A percentile compares a stretch with the other conserved stretches of the same genome.
Conservation (phyloP, 1,140 invertebrate genomes). For the Laupala kohalensis region DNA sequence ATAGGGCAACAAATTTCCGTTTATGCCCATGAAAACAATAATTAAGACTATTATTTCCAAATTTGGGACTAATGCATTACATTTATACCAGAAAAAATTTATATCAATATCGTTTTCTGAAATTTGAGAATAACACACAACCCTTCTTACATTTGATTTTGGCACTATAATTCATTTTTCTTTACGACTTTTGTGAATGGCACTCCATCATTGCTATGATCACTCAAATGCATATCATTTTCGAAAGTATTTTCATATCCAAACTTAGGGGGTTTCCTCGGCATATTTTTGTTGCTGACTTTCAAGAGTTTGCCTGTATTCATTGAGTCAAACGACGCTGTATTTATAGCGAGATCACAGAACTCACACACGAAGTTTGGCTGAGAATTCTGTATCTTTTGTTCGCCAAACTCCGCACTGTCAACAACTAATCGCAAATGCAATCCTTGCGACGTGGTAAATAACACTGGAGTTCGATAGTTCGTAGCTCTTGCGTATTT, state of each 20-base stretch:
- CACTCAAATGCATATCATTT: neutral
- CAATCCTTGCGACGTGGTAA: constrained; percentile 18
- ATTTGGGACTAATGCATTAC: too few relatives aligned
- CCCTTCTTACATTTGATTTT: too few relatives aligned
- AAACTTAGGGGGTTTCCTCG: neutral
- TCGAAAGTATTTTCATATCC: neutral
- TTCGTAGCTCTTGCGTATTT: constrained; percentile 10
- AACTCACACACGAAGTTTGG: constrained; percentile 18
- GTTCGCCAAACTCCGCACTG: neutral
- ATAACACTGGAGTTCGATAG: constrained; percentile 18
- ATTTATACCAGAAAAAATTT: too few relatives aligned
- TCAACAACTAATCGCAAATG: constrained; percentile 15
- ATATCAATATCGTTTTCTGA: too few relatives aligned
- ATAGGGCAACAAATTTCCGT: too few relatives aligned
- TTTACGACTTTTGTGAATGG: too few relatives aligned
- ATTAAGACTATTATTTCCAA: too few relatives aligned
- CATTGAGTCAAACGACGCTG: neutral
- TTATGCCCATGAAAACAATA: too few relatives aligned
- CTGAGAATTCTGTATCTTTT: constrained; percentile 2
- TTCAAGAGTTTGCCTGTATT: neutral
- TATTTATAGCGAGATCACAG: constrained; percentile 16
- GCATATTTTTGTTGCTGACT: neutral
- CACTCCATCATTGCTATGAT: neutral
- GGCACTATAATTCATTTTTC: too few relatives aligned
- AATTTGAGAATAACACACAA: too few relatives aligned